Evolutionary conservation across 2,888 invertebrate genomes (phyloP).

Genomic region (Thyatira batis): DNA sequence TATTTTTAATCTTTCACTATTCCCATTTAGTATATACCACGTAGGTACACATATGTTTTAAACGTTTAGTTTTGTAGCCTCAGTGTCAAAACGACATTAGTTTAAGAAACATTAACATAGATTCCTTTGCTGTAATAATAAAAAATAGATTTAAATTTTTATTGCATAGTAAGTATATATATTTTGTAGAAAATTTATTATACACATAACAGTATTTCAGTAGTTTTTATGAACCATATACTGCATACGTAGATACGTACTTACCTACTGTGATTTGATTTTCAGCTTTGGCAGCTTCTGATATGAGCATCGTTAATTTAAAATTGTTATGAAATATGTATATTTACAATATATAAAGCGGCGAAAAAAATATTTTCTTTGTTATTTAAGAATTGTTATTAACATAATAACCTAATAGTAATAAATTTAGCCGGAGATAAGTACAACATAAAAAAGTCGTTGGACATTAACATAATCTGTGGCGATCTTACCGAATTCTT

Average conservation of each 20-base stretch:
- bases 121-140: too few relatives aligned
- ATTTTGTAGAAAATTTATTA: too few relatives aligned
- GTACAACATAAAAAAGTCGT: not conserved
- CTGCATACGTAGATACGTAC: too few relatives aligned
- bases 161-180: too few relatives aligned
- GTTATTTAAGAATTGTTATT: not conserved
- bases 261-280: too few relatives aligned
- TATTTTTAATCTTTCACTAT: conserved; percentile 63
- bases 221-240: too few relatives aligned
- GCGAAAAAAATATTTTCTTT: not conserved
- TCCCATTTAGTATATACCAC: conserved; percentile 49
- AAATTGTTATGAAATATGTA: too few relatives aligned
- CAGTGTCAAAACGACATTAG: not conserved
- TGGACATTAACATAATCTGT: not conserved
- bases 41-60: conserved; percentile 44
- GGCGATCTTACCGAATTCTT: not conserved
- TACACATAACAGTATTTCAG: too few relatives aligned
- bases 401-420: conserved; percentile 1
- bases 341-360: too few relatives aligned
- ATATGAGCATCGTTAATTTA: too few relatives aligned
- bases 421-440: not conserved
- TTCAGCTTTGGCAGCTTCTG: too few relatives aligned
- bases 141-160: too few relatives aligned
- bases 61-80: conserved; percentile 15
- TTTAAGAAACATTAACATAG: not conserved